A percentile compares a stretch with the other conserved stretches of the same genome.
phyloP scores from a whole-genome alignment of 2,888 invertebrate genomes.

The Calliopum simillimum region DNA sequence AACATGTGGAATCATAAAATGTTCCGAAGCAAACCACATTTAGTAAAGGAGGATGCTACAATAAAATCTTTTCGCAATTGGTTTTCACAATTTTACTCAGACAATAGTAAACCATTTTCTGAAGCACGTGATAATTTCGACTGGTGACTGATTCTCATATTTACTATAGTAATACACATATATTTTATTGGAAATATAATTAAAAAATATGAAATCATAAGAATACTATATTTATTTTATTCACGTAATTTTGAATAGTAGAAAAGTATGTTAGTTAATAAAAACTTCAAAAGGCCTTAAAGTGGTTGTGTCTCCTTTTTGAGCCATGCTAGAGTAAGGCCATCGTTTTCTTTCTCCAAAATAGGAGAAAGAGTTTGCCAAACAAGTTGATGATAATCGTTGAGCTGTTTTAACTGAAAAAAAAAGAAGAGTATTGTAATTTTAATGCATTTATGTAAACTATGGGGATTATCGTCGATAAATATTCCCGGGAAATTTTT shows the following conservation, averaged over 20 bases:
- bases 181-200: no score
- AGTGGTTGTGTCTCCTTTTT: conserved; percentile 80
- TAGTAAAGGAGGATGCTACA: conserved; percentile 80
- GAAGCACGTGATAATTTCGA: conserved; percentile 56
- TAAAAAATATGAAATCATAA: no score
- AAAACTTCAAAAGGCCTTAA: conserved; percentile 39
- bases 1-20: conserved; percentile 89
- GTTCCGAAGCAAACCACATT: conserved; percentile 77
- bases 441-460: background rate
- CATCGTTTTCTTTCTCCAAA: conserved; percentile 74
- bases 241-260: background rate
- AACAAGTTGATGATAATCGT: conserved; percentile 82
- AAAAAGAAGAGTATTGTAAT: background rate
- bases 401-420: conserved; percentile 72
- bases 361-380: conserved; percentile 78
- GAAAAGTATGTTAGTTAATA: no score
- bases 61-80: conserved; percentile 81
- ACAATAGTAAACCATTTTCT: conserved; percentile 73
- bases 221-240: no score
- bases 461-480: no score
- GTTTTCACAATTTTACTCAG: conserved; percentile 88
- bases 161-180: no score
- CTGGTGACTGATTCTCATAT: conserved; percentile 49
- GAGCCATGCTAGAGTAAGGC: conserved; percentile 83
- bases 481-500: no score